phyloP scores from a whole-genome alignment of 2,113 vertebrate genomes.

The Periophthalmus modestus region DNA sequence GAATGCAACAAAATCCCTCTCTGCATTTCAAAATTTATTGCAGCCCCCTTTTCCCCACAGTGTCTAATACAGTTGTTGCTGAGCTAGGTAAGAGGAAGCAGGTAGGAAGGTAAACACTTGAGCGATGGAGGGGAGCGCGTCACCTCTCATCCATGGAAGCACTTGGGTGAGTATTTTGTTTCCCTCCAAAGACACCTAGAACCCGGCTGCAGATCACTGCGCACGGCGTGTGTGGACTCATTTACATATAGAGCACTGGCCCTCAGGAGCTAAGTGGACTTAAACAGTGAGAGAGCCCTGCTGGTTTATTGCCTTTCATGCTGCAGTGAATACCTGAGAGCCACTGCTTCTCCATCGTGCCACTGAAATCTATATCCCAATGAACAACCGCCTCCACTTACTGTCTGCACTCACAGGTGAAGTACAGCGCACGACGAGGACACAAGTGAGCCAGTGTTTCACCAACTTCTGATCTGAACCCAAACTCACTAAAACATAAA shows the following conservation, averaged over 20 bases:
- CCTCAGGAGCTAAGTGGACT: conserved; percentile 74
- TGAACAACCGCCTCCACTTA: conserved; percentile 58
- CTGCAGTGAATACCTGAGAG: conserved; percentile 71
- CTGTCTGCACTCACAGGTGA: conserved; percentile 31
- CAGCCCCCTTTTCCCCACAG: not conserved
- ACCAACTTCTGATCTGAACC: not conserved
- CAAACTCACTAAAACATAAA: not conserved
- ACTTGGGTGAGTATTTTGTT: conserved; percentile 65
- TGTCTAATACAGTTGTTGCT: not conserved
- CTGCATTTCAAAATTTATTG: not conserved
- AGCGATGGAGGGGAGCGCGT: conserved; percentile 37
- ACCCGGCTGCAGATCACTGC: conserved; percentile 25
- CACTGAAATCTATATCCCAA: conserved; percentile 72
- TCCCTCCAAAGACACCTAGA: conserved; percentile 41
- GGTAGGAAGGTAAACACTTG: conserved; percentile 18
- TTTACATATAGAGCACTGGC: conserved; percentile 76
- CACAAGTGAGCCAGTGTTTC: not conserved
- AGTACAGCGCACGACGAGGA: conserved; percentile 11
- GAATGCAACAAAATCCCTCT: not conserved
- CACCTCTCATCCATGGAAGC: conserved; percentile 48
- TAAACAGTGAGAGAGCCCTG: conserved; percentile 70
- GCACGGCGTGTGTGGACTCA: conserved; percentile 41
- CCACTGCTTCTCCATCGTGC: conserved; percentile 65
- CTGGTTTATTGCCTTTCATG: conserved; percentile 75
- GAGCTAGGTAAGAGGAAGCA: conserved; percentile 17